Base-by-base conservation (phyloP, 2,888 invertebrate species). In the Drosophila phalerata region DNA sequence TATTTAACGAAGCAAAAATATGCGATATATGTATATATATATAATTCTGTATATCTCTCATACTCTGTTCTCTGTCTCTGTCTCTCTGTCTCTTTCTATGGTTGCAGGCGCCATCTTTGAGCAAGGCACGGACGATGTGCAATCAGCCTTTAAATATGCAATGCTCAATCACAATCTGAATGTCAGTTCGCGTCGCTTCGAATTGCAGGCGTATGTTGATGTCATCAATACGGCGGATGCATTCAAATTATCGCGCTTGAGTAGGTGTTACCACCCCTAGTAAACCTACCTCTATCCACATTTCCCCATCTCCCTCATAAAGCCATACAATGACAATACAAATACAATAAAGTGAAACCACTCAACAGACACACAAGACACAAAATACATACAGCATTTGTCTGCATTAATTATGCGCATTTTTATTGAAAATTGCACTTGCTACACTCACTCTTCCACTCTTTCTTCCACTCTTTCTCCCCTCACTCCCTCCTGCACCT, bases 201-300 rank as follows among this genome's bases (percentile, higher is more conserved):
- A 98, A 92, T 94, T 98, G 63, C 96, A 97, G 92, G 97, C 97
- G 11, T 97, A 96, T 91, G 97, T 97, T 57, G 97, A 98, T 92
- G 96, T 98, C 91, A 97, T 98, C 93, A 96, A 97, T 93, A 97
- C 97, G 22, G 97, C 97, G 34, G 98, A 98, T 93, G 97, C 97
- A 74, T 98, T 97, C 94, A 98, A 98, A 93, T 94, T 98, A 77
- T 97, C 98, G 63, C 95, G 97, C 90, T 94, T 98, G 82, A 97
- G 98, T 98, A 94, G 96, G 98, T 89, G 70, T 86, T 64, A 55
- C 55, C 48, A 45, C 80, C 63, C 62, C 37, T 10, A n/a, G n/a
- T 30, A 22, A 22, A 22, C 22, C 28, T 2, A 8, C 9, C 2
- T 9, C 30, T 9, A 0, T 30, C 30, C 30, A 28, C 1, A 1